These are phyloP conservation scores for Vultur gryphus DNA, from an alignment of 2,797 vertebrate species.

Conservation along the genomic window DNA sequence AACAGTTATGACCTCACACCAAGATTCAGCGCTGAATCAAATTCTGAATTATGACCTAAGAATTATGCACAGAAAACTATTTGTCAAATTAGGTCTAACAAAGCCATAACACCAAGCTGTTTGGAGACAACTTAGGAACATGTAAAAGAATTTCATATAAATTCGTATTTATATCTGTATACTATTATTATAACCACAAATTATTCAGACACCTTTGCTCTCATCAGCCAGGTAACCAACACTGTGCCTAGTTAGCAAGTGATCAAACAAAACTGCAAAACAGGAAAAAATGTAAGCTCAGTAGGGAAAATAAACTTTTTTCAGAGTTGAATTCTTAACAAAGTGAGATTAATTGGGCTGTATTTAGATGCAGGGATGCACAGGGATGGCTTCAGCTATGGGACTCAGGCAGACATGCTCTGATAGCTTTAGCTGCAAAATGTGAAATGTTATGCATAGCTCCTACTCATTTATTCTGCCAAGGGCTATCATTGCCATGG, in stretches of 20 bases:
- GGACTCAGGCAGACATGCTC: not conserved
- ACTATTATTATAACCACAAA: not conserved
- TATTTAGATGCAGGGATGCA: not conserved
- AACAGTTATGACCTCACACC: not conserved
- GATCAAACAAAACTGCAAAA: not conserved
- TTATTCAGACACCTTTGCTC: not conserved
- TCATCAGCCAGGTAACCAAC: not conserved
- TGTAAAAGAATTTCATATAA: not conserved
- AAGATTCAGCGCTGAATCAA: not conserved
- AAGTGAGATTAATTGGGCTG: slow-evolving; percentile 30
- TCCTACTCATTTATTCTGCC: not conserved
- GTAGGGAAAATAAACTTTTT: not conserved
- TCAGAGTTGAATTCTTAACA: not conserved
- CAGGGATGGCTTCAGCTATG: not conserved
- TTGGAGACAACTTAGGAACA: not conserved
- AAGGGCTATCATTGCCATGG: slow-evolving; percentile 16
- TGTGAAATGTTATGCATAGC: not conserved
- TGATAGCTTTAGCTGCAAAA: slow-evolving; percentile 3
- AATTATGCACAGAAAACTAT: not conserved
- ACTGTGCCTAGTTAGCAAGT: not conserved
- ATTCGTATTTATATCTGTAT: not conserved
- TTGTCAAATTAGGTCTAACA: not conserved
- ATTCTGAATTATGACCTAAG: not conserved
- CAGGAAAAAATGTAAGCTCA: not conserved
- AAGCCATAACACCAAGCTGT: not conserved